Conservation (phyloP, 2,888 invertebrate species). For the Apotomis turbidana region DNA sequence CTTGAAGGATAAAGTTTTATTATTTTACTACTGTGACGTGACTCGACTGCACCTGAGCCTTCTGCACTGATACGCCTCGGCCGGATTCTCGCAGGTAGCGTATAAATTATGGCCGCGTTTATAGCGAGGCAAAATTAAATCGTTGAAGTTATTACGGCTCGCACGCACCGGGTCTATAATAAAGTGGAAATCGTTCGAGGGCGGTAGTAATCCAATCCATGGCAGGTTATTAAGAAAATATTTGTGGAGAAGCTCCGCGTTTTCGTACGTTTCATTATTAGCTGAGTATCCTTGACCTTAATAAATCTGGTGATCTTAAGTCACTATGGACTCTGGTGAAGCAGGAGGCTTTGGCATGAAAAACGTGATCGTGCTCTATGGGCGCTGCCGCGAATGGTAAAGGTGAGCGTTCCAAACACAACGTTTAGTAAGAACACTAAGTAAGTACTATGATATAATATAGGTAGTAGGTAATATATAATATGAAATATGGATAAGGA, state of each 20-base stretch:
- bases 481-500: too few relatives aligned
- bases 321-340: neutral
- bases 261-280: neutral
- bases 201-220: neutral
- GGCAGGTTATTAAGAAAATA: constrained; percentile 16
- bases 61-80: constrained; percentile 38
- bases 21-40: constrained; percentile 82
- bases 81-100: constrained; percentile 17
- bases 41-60: constrained; percentile 68
- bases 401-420: constrained; percentile 29
- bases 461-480: too few relatives aligned
- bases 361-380: constrained; percentile 29
- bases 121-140: constrained; percentile 48
- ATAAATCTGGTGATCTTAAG: constrained; percentile 5
- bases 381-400: constrained; percentile 19
- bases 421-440: constrained; percentile 6
- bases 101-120: constrained; percentile 43
- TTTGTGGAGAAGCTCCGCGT: neutral
- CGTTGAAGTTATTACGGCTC: constrained; percentile 47
- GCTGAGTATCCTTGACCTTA: neutral
- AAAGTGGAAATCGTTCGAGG: constrained; percentile 31
- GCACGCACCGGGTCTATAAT: constrained; percentile 44
- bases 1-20: constrained; percentile 81
- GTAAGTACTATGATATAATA: neutral
- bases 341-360: constrained; percentile 1